Evolutionary conservation across 2,797 vertebrate species (phyloP).

Genomic region (Varecia variegata): DNA sequence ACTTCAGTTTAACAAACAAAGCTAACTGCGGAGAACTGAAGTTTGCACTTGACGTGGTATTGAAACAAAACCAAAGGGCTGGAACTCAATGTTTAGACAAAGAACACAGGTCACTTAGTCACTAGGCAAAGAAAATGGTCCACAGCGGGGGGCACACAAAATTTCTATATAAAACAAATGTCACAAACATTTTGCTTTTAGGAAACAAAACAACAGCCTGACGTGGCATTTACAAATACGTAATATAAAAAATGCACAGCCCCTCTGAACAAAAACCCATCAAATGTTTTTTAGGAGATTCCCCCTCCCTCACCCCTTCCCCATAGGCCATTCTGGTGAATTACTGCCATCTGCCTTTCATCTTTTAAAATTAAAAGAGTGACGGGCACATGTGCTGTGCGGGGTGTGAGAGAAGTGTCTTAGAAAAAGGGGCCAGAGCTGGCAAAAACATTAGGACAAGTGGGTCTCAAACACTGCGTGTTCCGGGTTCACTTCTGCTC

Average conservation of each 20-base stretch:
- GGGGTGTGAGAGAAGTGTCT: not conserved
- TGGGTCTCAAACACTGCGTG: constrained; percentile 56
- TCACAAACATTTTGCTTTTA: constrained; percentile 62
- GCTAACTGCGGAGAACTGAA: constrained; percentile 62
- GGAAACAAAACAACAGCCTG: constrained; percentile 74
- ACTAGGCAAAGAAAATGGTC: constrained; percentile 71
- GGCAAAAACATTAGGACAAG: constrained; percentile 64
- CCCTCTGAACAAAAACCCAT: constrained; percentile 74
- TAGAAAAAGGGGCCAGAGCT: constrained; percentile 63
- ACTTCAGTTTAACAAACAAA: constrained; percentile 85
- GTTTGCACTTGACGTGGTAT: constrained; percentile 74
- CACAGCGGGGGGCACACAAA: constrained; percentile 64
- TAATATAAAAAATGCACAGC: constrained; percentile 81
- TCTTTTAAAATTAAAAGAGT: constrained; percentile 81
- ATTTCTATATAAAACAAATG: constrained; percentile 58
- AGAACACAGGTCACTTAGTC: constrained; percentile 44
- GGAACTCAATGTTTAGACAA: constrained; percentile 72
- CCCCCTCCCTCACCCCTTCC: constrained; percentile 65
- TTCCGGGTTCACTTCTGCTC: constrained; percentile 21
- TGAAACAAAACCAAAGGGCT: constrained; percentile 78
- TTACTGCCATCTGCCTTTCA: constrained; percentile 82
- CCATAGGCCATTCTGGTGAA: constrained; percentile 93
- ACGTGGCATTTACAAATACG: constrained; percentile 82
- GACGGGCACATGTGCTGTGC: constrained; percentile 75
- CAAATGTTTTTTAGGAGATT: constrained; percentile 66